A percentile compares a stretch with the other conserved stretches of the same genome.
These are phyloP conservation scores for Callyntrura sp. DNA, from an alignment of 2,888 invertebrate genomes.

Conservation along the genomic window DNA sequence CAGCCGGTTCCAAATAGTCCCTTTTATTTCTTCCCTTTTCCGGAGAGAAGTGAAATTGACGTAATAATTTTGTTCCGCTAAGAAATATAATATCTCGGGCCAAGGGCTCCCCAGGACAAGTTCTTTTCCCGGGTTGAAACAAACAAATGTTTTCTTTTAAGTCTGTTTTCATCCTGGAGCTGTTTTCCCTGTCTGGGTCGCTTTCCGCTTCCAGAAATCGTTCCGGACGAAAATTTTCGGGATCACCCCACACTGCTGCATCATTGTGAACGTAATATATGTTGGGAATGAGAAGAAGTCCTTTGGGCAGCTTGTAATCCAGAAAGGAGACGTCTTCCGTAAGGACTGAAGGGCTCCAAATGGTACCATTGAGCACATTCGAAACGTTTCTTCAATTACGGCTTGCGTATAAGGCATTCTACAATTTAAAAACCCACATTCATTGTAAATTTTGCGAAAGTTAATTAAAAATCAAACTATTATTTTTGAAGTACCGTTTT, in stretches of 20 bases:
- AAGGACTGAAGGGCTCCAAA: too few species aligned
- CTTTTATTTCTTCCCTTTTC: neutral
- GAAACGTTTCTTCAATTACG: too few species aligned
- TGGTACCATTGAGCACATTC: too few species aligned
- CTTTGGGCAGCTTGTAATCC: slow-evolving; percentile 69
- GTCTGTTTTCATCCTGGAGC: too few species aligned
- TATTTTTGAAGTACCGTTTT: neutral
- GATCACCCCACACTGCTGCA: slow-evolving; percentile 76
- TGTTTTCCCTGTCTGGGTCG: too few species aligned
- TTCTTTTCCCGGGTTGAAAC: slow-evolving; percentile 72
- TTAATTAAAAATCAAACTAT: neutral
- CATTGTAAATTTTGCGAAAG: neutral
- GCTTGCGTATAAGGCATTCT: slow-evolving; percentile 77
- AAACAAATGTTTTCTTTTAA: too few species aligned
- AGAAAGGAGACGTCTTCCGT: slow-evolving; percentile 38
- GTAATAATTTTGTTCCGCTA: slow-evolving; percentile 53
- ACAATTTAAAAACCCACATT: neutral
- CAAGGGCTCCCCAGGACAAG: too few species aligned
- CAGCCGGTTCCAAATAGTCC: neutral
- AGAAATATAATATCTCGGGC: slow-evolving; percentile 74
- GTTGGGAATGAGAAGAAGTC: slow-evolving; percentile 59
- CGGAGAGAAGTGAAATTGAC: slow-evolving; percentile 29
- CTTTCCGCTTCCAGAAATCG: slow-evolving; percentile 61
- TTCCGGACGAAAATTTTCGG: slow-evolving; percentile 76
- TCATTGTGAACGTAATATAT: slow-evolving; percentile 68